Evolutionary conservation across 2,888 invertebrate species (phyloP).

Genomic region (Spisula solida): DNA sequence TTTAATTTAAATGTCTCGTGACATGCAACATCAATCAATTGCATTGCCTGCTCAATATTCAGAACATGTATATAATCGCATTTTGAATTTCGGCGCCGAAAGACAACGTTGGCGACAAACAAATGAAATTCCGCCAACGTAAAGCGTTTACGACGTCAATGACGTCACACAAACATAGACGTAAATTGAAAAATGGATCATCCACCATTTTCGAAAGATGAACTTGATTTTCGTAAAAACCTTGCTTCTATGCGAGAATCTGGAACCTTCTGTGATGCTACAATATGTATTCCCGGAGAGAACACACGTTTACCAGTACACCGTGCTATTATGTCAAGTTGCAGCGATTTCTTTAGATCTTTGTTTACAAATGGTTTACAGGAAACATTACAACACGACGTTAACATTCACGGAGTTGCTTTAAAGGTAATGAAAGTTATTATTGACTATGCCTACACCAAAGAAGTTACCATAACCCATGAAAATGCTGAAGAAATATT

Average conservation of each 20-base stretch:
- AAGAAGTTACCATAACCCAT: conserved; percentile 90
- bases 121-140: conserved; percentile 43
- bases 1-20: no score
- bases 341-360: conserved; percentile 96
- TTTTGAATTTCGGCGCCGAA: background rate
- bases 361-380: conserved; percentile 93
- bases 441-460: conserved; percentile 92
- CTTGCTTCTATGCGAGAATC: conserved; percentile 88
- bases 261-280: conserved; percentile 90
- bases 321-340: conserved; percentile 89
- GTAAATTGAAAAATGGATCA: conserved; percentile 41
- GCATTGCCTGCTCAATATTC: no score
- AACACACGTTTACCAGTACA: conserved; percentile 94
- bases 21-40: no score
- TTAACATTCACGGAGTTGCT: conserved; percentile 77
- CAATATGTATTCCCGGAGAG: conserved; percentile 92
- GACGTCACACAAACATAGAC: conserved; percentile 41
- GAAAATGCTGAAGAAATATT: conserved; percentile 92
- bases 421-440: conserved; percentile 74
- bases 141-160: conserved; percentile 8
- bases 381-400: conserved; percentile 84
- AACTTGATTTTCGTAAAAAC: conserved; percentile 61
- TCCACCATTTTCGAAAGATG: conserved; percentile 45
- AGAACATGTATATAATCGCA: no score
- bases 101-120: background rate